Percentiles rank a stretch among this genome's conserved stretches.
phyloP scores from a whole-genome alignment of 2,113 vertebrate species.

The Gnathonemus echidnorhynchus region DNA sequence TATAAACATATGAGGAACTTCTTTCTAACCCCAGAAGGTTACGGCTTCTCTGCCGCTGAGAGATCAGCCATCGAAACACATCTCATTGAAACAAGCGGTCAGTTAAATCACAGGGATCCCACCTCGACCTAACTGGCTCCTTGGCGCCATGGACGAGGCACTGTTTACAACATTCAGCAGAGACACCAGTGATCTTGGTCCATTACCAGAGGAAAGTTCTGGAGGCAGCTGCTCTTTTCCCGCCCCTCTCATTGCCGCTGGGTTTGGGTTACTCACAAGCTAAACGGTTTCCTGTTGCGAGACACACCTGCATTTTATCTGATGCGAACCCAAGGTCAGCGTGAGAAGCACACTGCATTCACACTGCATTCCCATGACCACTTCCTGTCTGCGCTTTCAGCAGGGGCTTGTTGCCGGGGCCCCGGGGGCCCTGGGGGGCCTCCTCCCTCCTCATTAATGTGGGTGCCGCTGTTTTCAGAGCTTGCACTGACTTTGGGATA shows the following conservation, averaged over 20 bases:
- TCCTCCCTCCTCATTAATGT: conserved; percentile 37
- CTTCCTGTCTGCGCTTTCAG: conserved; percentile 42
- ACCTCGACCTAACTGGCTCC: neutral
- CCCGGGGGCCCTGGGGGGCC: neutral
- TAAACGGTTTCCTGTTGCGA: conserved; percentile 64
- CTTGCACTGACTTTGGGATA: conserved; percentile 43
- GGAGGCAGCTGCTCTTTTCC: conserved; percentile 23
- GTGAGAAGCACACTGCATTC: conserved; percentile 53
- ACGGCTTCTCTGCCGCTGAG: neutral
- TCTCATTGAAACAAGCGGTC: neutral
- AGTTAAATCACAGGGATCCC: neutral
- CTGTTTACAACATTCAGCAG: neutral
- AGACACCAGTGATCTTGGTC: neutral
- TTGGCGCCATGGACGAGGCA: neutral
- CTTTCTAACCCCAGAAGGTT: neutral
- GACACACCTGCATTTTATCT: conserved; percentile 72
- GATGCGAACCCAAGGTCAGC: conserved; percentile 47
- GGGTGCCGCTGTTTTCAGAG: conserved; percentile 62
- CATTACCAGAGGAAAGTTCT: neutral
- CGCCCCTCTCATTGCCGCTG: conserved; percentile 19
- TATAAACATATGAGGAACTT: neutral
- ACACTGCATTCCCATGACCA: conserved; percentile 45
- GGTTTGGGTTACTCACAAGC: conserved; percentile 58
- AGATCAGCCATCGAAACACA: neutral
- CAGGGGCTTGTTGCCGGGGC: neutral